These are phyloP conservation scores for Philypnodon macrostomus DNA, from an alignment of 2,797 vertebrate species.

Conservation along the genomic window DNA sequence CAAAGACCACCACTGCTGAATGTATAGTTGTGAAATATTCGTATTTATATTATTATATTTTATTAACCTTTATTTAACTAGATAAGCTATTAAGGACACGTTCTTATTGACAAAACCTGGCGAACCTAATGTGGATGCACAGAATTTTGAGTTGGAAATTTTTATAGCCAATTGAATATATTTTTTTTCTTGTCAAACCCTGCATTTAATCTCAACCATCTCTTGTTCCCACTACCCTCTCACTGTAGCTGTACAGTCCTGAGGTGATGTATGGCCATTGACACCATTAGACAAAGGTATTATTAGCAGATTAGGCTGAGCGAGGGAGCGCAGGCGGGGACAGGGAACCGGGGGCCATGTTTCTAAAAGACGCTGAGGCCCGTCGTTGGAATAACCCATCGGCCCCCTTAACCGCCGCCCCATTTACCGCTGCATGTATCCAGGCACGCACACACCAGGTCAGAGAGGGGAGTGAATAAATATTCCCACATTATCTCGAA, in stretches of 20 bases:
- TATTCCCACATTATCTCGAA: constrained; percentile 82
- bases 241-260: constrained; percentile 17
- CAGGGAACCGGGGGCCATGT: constrained; percentile 56
- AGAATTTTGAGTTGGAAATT: not conserved
- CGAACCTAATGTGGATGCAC: no score
- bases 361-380: constrained; percentile 69
- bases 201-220: constrained; percentile 22
- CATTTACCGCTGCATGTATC: constrained; percentile 81
- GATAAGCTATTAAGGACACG: no score
- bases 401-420: constrained; percentile 69
- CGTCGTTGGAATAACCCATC: constrained; percentile 60
- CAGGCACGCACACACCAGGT: constrained; percentile 69
- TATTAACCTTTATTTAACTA: no score
- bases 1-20: no score
- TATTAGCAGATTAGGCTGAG: constrained; percentile 78
- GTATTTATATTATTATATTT: no score
- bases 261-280: constrained; percentile 77
- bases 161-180: no score
- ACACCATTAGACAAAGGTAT: constrained; percentile 82
- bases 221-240: constrained; percentile 12
- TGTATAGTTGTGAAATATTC: no score
- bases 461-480: constrained; percentile 86
- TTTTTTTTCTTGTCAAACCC: not conserved
- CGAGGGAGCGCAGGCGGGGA: constrained; percentile 34
- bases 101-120: no score